Conservation (phyloP, 1,140 invertebrate genomes). For the Rhyzopertha dominica region DNA sequence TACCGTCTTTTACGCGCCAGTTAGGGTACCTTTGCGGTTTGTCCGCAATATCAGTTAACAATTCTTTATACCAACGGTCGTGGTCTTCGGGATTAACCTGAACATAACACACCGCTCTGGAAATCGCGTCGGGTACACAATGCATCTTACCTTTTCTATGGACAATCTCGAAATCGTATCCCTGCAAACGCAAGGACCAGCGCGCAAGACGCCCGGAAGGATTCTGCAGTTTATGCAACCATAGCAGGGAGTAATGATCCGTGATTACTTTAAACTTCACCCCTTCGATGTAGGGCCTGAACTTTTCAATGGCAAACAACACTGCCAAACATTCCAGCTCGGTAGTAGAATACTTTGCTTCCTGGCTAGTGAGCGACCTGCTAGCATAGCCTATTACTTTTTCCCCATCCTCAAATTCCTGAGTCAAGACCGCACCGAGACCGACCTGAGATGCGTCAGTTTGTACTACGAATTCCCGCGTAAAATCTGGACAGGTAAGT, state of each 20-base stretch:
- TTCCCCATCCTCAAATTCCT: conserved; percentile 24
- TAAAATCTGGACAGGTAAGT: conserved; percentile 18
- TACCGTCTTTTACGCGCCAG: no score
- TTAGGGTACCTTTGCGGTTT: no score
- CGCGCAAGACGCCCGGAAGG: conserved; percentile 42
- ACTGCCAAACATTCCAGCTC: conserved; percentile 49
- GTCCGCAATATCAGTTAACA: no score
- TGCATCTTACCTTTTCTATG: conserved; percentile 43
- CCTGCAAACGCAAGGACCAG: conserved; percentile 45
- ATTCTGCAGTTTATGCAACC: conserved; percentile 45
- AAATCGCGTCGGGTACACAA: conserved; percentile 40
- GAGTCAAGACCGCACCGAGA: conserved; percentile 33
- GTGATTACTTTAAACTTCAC: conserved; percentile 47
- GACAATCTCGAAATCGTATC: conserved; percentile 42
- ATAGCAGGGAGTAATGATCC: conserved; percentile 47
- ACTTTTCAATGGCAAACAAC: conserved; percentile 44
- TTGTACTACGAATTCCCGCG: conserved; percentile 9
- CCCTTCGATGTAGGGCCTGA: conserved; percentile 45
- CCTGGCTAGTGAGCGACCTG: conserved; percentile 34
- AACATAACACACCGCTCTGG: no score
- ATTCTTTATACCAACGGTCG: no score
- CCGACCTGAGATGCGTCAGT: conserved; percentile 28
- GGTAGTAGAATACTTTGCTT: conserved; percentile 46
- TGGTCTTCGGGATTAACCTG: no score
- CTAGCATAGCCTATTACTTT: conserved; percentile 44